A percentile compares a stretch with the other conserved stretches of the same genome.
Evolutionary conservation across 1,140 invertebrate species (phyloP).

Genomic region (Drosophila funebris): DNA sequence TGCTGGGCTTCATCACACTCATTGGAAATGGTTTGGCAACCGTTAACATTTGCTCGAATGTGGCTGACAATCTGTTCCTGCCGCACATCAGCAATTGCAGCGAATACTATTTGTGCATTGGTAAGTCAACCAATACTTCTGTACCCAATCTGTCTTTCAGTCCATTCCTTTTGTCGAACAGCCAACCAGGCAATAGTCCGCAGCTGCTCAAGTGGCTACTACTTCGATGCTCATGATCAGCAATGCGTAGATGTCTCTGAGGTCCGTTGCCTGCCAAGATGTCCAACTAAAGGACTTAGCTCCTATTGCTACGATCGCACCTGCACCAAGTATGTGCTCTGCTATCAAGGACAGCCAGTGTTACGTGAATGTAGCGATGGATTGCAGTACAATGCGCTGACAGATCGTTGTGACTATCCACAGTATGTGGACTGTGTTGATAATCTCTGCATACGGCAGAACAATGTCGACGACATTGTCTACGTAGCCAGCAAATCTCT

Average conservation of each 20-base stretch:
- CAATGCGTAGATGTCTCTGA: conserved; percentile 51
- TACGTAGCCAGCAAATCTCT: conserved; percentile 63
- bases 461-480: conserved; percentile 58
- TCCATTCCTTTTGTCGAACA: background rate
- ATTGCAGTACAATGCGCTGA: conserved; percentile 68
- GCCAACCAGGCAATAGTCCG: conserved; percentile 39
- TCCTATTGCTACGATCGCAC: conserved; percentile 73
- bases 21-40: background rate
- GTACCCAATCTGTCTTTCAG: background rate
- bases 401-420: conserved; percentile 74
- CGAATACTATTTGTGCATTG: conserved; percentile 67
- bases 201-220: conserved; percentile 23
- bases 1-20: conserved; percentile 21
- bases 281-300: conserved; percentile 43
- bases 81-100: conserved; percentile 60
- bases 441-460: conserved; percentile 64
- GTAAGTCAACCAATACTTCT: conserved; percentile 22
- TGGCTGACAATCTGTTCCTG: conserved; percentile 59
- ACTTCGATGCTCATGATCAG: conserved; percentile 65
- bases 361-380: conserved; percentile 61
- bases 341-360: conserved; percentile 55
- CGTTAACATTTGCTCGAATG: conserved; percentile 66
- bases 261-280: conserved; percentile 55
- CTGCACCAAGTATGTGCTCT: conserved; percentile 75
- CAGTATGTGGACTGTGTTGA: conserved; percentile 77